phyloP scores from a whole-genome alignment of 2,113 vertebrate species.

The Prinia subflava region DNA sequence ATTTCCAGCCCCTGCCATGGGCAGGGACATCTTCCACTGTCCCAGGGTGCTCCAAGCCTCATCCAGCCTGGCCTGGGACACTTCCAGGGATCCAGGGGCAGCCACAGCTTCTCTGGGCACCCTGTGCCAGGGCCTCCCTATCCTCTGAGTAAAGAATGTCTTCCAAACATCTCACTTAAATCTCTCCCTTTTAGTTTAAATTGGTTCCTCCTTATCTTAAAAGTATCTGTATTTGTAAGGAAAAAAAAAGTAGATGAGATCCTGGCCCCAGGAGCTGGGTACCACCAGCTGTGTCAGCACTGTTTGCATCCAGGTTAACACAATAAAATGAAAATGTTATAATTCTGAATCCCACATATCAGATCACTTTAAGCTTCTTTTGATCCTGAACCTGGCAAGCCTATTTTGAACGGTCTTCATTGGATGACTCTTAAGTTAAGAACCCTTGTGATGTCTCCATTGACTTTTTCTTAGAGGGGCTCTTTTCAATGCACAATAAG shows the following conservation, averaged over 20 bases:
- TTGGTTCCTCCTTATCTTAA: too few species aligned
- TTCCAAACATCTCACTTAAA: background rate
- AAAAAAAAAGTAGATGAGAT: background rate
- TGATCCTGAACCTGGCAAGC: background rate
- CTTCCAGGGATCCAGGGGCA: background rate
- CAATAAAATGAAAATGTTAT: background rate
- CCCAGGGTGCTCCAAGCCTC: rapidly evolving
- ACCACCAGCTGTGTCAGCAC: background rate
- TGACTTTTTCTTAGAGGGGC: background rate
- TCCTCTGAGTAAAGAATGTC: background rate
- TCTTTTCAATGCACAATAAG: background rate
- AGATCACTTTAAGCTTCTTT: background rate
- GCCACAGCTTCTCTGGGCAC: background rate
- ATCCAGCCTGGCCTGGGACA: rapidly evolving
- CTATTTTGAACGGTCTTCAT: background rate
- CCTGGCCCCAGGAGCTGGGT: rapidly evolving
- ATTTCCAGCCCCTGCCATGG: rapidly evolving
- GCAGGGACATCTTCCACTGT: background rate
- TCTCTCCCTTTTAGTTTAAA: background rate
- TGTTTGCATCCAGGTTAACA: background rate
- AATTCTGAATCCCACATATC: background rate
- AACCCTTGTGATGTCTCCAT: background rate
- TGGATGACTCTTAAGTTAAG: background rate
- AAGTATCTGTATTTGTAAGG: background rate
- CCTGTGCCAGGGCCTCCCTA: rapidly evolving